These are phyloP conservation scores for Tachycineta bicolor DNA, from an alignment of 2,113 vertebrate genomes.

Conservation along the genomic window DNA sequence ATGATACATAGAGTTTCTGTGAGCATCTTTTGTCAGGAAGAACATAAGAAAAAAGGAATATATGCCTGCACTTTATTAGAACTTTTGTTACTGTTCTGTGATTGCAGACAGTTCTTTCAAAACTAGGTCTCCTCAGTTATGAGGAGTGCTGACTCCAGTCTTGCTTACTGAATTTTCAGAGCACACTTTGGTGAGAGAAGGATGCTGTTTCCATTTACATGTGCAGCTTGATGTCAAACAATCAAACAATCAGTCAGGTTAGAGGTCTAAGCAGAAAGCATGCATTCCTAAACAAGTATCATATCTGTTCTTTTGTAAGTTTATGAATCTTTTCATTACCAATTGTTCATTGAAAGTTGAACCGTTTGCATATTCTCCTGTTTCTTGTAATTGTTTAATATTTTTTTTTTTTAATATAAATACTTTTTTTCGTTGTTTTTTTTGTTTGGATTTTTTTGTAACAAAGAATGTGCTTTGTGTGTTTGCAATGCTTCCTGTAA, in stretches of 20 bases:
- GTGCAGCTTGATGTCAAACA: neutral
- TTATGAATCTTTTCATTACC: neutral
- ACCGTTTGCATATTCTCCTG: neutral
- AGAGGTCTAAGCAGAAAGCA: neutral
- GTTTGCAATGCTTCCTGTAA: neutral
- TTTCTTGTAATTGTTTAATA: neutral
- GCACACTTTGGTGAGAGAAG: neutral
- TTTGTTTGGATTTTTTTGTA: neutral
- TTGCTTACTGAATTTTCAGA: neutral
- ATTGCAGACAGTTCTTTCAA: neutral
- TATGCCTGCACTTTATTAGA: neutral
- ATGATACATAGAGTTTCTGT: neutral
- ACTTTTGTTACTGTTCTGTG: neutral
- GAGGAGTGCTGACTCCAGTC: neutral
- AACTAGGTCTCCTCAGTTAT: neutral
- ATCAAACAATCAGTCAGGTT: neutral
- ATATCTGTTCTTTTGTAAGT: neutral
- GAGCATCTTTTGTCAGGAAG: neutral
- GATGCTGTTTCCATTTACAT: neutral
- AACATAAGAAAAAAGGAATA: neutral
- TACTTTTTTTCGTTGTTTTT: neutral
- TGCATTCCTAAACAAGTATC: neutral
- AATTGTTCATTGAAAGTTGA: neutral
- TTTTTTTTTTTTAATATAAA: neutral
- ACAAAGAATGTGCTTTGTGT: neutral